A percentile compares a stretch with the other conserved stretches of the same genome.
These are phyloP conservation scores for Lanius collurio DNA, from an alignment of 2,113 vertebrate species.

Conservation along the genomic window DNA sequence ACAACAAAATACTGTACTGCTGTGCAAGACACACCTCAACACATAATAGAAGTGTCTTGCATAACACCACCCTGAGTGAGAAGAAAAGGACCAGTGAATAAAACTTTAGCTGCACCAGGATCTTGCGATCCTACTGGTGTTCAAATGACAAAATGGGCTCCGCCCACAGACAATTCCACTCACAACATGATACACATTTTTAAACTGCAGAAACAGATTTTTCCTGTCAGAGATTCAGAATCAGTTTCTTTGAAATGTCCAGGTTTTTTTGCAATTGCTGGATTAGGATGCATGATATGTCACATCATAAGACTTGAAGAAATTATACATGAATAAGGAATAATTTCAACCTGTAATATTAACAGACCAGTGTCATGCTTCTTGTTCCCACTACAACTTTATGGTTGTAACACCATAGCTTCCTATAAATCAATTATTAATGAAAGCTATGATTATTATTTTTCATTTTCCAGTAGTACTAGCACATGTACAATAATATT, in stretches of 20 bases:
- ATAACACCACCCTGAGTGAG: not conserved
- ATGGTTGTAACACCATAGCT: not conserved
- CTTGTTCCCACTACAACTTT: not conserved
- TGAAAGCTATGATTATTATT: not conserved
- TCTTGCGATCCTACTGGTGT: not conserved
- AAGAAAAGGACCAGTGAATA: not conserved
- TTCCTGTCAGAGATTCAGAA: not conserved
- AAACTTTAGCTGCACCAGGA: not conserved
- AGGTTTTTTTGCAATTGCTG: not conserved
- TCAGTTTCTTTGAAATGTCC: not conserved
- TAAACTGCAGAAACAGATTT: not conserved
- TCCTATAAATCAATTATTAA: not conserved
- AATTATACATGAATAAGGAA: not conserved
- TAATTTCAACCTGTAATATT: not conserved
- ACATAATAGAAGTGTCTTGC: not conserved
- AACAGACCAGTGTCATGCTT: not conserved
- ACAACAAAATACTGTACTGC: not conserved
- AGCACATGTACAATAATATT: not conserved
- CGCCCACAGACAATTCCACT: not conserved
- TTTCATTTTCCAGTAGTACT: not conserved
- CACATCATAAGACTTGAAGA: not conserved
- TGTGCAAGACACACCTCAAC: not conserved
- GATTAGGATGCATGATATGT: not conserved
- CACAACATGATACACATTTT: not conserved
- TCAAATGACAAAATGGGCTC: not conserved